Conservation (phyloP, 2,797 vertebrate species). For the Rhinoraja longicauda region DNA sequence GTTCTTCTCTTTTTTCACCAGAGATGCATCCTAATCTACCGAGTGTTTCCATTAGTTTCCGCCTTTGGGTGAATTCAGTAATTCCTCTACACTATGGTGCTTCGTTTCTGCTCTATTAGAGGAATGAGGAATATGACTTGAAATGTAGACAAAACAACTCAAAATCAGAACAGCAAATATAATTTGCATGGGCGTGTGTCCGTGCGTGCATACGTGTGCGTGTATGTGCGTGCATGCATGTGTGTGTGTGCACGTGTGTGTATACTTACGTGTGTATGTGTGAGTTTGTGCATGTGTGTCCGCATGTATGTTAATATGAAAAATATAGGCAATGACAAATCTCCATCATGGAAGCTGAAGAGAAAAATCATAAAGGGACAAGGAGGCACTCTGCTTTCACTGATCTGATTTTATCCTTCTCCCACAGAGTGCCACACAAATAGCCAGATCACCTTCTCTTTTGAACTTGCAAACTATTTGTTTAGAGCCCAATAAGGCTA, state of each 20-base stretch:
- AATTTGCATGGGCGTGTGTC: too few relatives aligned
- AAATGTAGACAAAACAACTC: neutral
- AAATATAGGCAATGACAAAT: neutral
- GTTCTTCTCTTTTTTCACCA: too few relatives aligned
- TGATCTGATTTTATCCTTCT: neutral
- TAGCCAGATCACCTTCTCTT: neutral
- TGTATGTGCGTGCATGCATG: too few relatives aligned
- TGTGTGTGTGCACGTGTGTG: too few relatives aligned
- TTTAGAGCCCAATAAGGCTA: neutral
- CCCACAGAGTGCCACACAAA: too few relatives aligned
- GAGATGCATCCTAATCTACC: too few relatives aligned
- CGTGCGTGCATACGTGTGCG: too few relatives aligned
- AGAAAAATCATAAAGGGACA: neutral
- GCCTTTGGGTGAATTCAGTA: neutral
- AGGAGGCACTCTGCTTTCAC: neutral
- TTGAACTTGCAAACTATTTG: neutral
- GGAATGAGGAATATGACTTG: neutral
- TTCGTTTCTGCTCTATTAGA: neutral
- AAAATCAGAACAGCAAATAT: neutral
- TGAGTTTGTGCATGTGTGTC: too few relatives aligned
- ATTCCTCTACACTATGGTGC: neutral
- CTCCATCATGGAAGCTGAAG: neutral
- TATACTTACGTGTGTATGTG: too few relatives aligned
- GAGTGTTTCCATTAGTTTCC: too few relatives aligned
- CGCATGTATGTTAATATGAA: neutral